A percentile compares a stretch with the other conserved stretches of the same genome.
These are phyloP conservation scores for Pomacea canaliculata DNA, from an alignment of 2,888 invertebrate species.

Conservation along the genomic window DNA sequence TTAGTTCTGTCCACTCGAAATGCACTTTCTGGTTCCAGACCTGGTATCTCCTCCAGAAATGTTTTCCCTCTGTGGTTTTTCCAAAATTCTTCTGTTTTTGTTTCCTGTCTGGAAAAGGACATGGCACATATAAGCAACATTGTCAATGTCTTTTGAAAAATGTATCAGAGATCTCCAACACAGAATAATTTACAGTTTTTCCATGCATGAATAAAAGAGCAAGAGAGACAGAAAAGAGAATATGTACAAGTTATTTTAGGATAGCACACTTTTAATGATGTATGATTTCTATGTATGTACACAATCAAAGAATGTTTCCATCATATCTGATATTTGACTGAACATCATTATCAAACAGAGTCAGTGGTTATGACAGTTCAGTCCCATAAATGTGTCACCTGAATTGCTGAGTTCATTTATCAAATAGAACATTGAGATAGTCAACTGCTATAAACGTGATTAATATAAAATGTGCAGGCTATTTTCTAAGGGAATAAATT, in stretches of 20 bases:
- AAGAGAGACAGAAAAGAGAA: neutral
- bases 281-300: neutral
- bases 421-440: too few relatives aligned
- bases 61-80: slow-evolving; percentile 38
- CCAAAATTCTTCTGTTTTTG: slow-evolving; percentile 6
- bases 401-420: too few relatives aligned
- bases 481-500: too few relatives aligned
- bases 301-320: neutral
- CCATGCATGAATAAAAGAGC: too few relatives aligned
- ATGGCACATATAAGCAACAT: neutral
- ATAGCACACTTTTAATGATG: neutral
- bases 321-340: neutral
- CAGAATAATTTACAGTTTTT: too few relatives aligned
- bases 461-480: too few relatives aligned
- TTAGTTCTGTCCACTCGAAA: slow-evolving; percentile 61
- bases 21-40: slow-evolving; percentile 53
- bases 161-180: too few relatives aligned
- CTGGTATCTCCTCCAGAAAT: slow-evolving; percentile 60
- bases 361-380: too few relatives aligned
- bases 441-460: too few relatives aligned
- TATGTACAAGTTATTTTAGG: neutral
- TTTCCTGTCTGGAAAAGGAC: slow-evolving; percentile 32
- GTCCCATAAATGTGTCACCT: too few relatives aligned
- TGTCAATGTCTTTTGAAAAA: too few relatives aligned
- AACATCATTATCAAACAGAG: too few relatives aligned